Evolutionary conservation across 2,113 vertebrate species (phyloP).

Genomic region (Halichoeres trimaculatus): DNA sequence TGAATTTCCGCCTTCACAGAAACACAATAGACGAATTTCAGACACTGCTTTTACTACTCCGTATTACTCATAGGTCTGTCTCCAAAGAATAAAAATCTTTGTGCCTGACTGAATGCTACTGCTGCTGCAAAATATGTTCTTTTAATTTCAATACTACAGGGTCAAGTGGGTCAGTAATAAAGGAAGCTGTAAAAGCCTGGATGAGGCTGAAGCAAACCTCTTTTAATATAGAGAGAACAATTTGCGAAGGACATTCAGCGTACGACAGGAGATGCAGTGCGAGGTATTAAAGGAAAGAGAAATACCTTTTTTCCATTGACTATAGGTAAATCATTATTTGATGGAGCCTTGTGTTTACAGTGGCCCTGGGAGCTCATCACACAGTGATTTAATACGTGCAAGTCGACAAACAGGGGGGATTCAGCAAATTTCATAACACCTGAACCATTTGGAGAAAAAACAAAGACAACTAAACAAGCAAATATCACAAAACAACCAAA

Average conservation of each 20-base stretch:
- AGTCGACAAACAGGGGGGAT: neutral
- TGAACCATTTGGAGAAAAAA: too few species aligned
- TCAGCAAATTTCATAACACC: too few species aligned
- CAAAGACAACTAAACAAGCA: too few species aligned
- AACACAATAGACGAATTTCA: too few species aligned
- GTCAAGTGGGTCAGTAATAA: neutral
- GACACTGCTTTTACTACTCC: neutral
- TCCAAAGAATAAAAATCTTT: neutral
- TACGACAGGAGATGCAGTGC: neutral
- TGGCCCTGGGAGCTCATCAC: neutral
- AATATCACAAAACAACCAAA: too few species aligned
- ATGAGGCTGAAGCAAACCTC: neutral
- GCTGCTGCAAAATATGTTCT: neutral
- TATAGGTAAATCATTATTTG: conserved; percentile 1
- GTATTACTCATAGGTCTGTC: neutral
- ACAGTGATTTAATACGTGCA: neutral
- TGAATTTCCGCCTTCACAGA: neutral
- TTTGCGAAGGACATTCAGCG: conserved; percentile 8
- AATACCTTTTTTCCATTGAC: neutral
- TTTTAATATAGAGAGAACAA: neutral
- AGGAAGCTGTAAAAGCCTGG: neutral
- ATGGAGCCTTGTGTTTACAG: neutral
- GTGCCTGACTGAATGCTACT: neutral
- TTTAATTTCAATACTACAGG: neutral
- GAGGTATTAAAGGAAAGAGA: neutral